Percentiles rank a stretch among this genome's conserved stretches.
These are phyloP conservation scores for Parazoanthus atlanticus DNA, from an alignment of 92 coral and sea anemone genomes.

Conservation along the genomic window DNA sequence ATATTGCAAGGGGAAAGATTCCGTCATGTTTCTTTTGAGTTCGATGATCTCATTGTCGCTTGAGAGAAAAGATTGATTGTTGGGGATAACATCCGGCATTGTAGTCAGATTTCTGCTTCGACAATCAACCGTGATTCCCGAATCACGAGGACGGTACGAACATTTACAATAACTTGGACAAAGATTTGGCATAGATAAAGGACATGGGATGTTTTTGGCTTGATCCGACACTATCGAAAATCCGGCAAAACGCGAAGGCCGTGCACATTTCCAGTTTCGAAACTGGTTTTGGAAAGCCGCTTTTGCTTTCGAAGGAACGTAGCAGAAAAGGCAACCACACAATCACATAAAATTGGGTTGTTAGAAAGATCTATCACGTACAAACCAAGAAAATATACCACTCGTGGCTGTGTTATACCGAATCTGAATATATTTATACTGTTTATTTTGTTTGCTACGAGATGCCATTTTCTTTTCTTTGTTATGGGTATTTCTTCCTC, in stretches of 20 bases:
- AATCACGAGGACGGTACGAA: neutral
- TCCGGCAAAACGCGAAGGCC: neutral
- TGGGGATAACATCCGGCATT: neutral
- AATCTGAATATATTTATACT: neutral
- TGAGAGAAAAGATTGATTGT: neutral
- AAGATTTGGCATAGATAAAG: neutral
- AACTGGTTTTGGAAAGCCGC: neutral
- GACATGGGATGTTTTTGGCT: neutral
- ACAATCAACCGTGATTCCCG: constrained; percentile 7
- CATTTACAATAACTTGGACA: constrained; percentile 15
- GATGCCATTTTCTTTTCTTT: neutral
- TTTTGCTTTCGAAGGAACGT: neutral
- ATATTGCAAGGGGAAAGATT: too few relatives aligned
- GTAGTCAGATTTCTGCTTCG: constrained; percentile 12
- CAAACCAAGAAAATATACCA: neutral
- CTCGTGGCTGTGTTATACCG: neutral
- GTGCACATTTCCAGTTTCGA: constrained; percentile 16
- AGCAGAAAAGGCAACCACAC: neutral
- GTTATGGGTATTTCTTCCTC: neutral
- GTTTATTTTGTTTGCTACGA: neutral
- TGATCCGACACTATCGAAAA: neutral
- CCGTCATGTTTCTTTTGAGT: too few relatives aligned
- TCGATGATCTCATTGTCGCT: too few relatives aligned
- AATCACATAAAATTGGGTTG: constrained; percentile 24
- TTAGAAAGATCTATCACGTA: neutral